Percentiles rank a stretch among this genome's conserved stretches.
Conservation (phyloP, 35 echinoderm and acorn worm genomes). For the Chiridota heheva region DNA sequence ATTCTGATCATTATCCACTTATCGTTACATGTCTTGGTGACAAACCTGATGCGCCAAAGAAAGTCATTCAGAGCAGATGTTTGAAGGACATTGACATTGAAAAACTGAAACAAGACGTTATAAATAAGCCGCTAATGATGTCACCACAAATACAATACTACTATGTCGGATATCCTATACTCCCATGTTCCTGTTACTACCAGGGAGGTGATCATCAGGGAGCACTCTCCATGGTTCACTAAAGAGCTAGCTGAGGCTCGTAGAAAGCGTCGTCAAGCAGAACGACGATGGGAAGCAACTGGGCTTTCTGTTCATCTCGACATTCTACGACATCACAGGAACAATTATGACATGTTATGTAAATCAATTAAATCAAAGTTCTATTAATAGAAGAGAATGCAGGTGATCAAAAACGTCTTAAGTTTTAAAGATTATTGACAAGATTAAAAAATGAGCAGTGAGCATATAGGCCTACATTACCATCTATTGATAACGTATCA, state of each 20-base stretch:
- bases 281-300: conserved; percentile 5
- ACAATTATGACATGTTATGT: conserved; percentile 19
- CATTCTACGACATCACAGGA: background rate
- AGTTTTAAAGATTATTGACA: conserved; percentile 19
- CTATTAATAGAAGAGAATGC: conserved; percentile 23
- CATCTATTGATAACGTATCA: background rate
- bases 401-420: background rate
- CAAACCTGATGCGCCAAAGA: background rate
- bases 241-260: conserved; percentile 10
- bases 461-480: conserved; percentile 18
- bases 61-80: background rate
- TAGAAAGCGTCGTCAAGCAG: conserved; percentile 5
- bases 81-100: conserved; percentile 12
- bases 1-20: background rate
- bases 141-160: conserved; percentile 16
- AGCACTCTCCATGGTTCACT: conserved; percentile 33
- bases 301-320: conserved; percentile 12
- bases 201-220: conserved; percentile 1
- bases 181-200: background rate
- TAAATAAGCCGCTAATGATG: background rate
- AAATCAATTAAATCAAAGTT: background rate
- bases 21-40: background rate
- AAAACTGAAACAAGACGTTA: background rate
- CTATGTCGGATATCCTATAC: background rate
- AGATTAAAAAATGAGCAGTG: background rate